Base-by-base conservation (phyloP, 2,797 vertebrate genomes). In the Coregonus ussuriensis region DNA sequence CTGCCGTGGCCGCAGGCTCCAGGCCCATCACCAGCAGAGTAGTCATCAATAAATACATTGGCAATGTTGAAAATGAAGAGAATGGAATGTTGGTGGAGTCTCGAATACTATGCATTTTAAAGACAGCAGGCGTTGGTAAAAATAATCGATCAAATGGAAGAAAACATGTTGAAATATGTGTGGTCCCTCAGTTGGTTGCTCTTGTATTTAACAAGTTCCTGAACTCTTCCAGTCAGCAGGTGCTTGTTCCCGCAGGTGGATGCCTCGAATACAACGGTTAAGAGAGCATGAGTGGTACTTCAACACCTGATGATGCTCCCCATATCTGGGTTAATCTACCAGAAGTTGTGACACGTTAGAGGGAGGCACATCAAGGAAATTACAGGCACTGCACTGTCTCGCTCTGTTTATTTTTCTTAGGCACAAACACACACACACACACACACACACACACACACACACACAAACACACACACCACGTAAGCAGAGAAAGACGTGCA, bases 241-340 rank as follows among this genome's bases (percentile, higher is more conserved):
- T 84, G 77, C 84, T 67, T 31, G 41, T 65, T 77, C 37, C 37
- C 73, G 78, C 86, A 87, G 86, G 84, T 86, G 85, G 80, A 75
- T 76, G 67, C 82, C 13, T 76, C 78, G 79, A 67, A 77, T 85
- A 67, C 78, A 59, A 65, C 82, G 73, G 79, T 81, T 1, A 67
- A 81, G 86, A 84, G 81, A 71, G 83, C 81, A 78, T 79, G 3
- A 91, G 80, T 85, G 85, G 78, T 83, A 88, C 83, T 86, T 84
- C 81, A 83, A 72, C 67, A 90, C 81, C 75, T 81, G 85, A 81
- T 83, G 90, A 81, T 83, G 90, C 83, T 87, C 78, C 87, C 88
- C 85, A 92, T 90, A 94, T 91, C 89, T 94, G 87, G 89, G 91
- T 87, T 95, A 95, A 95, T 95, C 94, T 94, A 93, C 86, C 90